Conservation (phyloP, 2,113 vertebrate genomes). For the Balaeniceps rex region DNA sequence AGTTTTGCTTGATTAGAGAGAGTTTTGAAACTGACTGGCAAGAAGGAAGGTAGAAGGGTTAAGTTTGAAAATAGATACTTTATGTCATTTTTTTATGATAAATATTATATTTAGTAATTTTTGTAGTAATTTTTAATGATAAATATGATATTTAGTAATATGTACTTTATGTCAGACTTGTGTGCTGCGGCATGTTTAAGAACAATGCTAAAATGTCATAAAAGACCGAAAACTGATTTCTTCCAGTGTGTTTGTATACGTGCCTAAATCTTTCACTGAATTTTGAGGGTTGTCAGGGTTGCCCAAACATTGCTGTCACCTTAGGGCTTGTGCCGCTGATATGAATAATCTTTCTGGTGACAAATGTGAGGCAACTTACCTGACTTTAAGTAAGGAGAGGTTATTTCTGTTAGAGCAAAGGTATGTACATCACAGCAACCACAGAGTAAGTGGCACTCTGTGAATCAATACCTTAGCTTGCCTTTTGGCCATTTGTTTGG, state of each 20-base stretch:
- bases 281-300: neutral
- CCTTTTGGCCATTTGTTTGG: neutral
- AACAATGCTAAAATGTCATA: neutral
- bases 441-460: neutral
- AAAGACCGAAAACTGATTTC: neutral
- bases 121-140: no score
- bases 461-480: neutral
- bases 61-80: neutral
- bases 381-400: neutral
- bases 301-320: neutral
- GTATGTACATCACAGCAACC: neutral
- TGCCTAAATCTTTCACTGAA: neutral
- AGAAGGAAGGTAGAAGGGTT: neutral
- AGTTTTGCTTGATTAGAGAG: neutral
- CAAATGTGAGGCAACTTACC: neutral
- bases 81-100: neutral
- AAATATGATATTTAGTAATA: no score
- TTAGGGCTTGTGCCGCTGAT: neutral
- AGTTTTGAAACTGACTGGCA: neutral
- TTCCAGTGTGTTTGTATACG: neutral
- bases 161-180: neutral
- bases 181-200: neutral
- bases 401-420: neutral
- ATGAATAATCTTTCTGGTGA: neutral
- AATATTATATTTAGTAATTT: no score